Evolutionary conservation across 2,797 vertebrate species (phyloP).

Genomic region (Schizopygopsis pylzovi): DNA sequence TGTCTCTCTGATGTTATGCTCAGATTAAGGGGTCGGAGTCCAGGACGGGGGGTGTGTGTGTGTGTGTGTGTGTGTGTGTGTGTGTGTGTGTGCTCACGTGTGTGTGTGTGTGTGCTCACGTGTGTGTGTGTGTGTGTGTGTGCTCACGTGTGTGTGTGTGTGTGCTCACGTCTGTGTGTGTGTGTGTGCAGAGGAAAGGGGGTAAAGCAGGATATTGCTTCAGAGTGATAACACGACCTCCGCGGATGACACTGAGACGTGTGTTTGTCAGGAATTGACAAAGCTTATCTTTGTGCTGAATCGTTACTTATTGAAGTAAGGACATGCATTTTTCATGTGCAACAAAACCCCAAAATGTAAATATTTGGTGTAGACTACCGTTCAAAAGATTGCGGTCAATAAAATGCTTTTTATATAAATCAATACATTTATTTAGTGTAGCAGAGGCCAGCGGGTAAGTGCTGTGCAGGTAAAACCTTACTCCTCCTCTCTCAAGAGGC

Average conservation of each 20-base stretch:
- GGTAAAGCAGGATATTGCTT: constrained; percentile 56
- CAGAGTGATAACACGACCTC: constrained; percentile 42
- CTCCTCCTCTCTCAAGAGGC: too few species aligned
- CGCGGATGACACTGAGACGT: constrained; percentile 16
- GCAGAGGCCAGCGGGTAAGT: too few species aligned
- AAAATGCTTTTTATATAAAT: background rate
- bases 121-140: constrained; percentile 25
- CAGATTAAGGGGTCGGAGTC: constrained; percentile 59
- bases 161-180: background rate
- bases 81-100: constrained; percentile 42
- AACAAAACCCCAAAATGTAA: background rate
- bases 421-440: background rate
- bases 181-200: background rate
- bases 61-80: constrained; percentile 34
- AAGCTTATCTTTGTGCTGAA: constrained; percentile 1
- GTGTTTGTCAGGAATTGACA: constrained; percentile 43
- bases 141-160: constrained; percentile 43
- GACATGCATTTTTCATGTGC: background rate
- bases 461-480: too few species aligned
- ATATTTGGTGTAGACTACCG: background rate
- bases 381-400: background rate
- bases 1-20: constrained; percentile 64
- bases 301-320: background rate
- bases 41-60: constrained; percentile 37
- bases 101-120: background rate